Evolutionary conservation across 2,888 invertebrate species (phyloP).

Genomic region (Trissolcus brochymenae): DNA sequence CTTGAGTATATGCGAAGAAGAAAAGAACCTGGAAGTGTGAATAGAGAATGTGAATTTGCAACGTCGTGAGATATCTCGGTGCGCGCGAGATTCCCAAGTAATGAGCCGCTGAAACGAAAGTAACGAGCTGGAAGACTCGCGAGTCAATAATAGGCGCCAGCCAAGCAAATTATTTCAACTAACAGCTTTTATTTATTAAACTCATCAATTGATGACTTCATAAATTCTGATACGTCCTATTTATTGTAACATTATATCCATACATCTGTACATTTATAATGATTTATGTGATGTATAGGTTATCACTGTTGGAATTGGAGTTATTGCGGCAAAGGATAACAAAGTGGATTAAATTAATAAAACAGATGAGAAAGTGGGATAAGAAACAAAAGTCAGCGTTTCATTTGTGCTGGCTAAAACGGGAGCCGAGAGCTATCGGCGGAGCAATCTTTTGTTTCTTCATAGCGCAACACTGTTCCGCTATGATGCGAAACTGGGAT

Average conservation of each 20-base stretch:
- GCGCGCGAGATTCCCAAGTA: constrained; percentile 39
- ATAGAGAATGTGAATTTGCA: constrained; percentile 45
- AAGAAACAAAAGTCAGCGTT: constrained; percentile 9
- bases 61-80: constrained; percentile 23
- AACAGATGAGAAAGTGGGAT: constrained; percentile 37
- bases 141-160: constrained; percentile 34
- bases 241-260: too few species aligned
- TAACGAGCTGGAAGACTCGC: constrained; percentile 40
- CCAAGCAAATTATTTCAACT: constrained; percentile 26
- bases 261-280: too few species aligned
- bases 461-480: constrained; percentile 53
- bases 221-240: too few species aligned
- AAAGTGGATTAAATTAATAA: constrained; percentile 28
- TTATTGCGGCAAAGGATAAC: constrained; percentile 1
- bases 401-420: constrained; percentile 38
- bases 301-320: too few species aligned
- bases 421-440: constrained; percentile 45
- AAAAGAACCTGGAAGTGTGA: constrained; percentile 22
- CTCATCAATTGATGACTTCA: not conserved
- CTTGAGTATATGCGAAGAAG: not conserved
- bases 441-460: constrained; percentile 55
- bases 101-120: constrained; percentile 50
- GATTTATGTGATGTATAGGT: too few species aligned
- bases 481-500: constrained; percentile 52
- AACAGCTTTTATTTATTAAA: constrained; percentile 20